Base-by-base conservation (phyloP, 2,797 vertebrate genomes). In the Acanthurus lineatus region DNA sequence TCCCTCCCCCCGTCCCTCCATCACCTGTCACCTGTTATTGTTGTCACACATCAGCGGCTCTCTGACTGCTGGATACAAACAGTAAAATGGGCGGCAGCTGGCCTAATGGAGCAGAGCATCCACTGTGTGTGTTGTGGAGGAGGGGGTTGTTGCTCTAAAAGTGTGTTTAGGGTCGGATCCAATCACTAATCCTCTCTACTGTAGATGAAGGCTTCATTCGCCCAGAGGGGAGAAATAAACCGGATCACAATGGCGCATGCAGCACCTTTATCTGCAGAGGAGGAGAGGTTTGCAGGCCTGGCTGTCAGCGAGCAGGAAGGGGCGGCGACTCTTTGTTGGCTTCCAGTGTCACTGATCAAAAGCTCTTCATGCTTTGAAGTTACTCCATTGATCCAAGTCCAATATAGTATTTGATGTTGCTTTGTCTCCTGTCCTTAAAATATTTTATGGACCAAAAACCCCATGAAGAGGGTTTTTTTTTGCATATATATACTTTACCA, bases 11-110 rank as follows among this genome's bases (percentile, higher is more conserved):
- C 54, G 22, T 45, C 44, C 25, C 25, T 25, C 81, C 48, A 9
- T 92, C 90, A 91, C 87, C 86, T 84, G 81, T 91, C 86, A 87
- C 87, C 91, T 88, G 88, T 85, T 76, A 22, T 20, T 81, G 64
- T 78, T 1, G 83, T 89, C 86, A 89, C 87, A 83, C 89, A 79
- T 74, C 86, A 89, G 51, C 77, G 77, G 59, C 63, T 68, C 25
- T 47, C 65, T 45, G 62, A 67, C 72, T 77, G 63, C 73, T 60
- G 71, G 52, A 54, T 51, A 28, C 58, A 69, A 67, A 77, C 60
- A 52, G 53, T 52, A 42, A 74, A 74, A 17, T 38, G 60, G 61
- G 58, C 17, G 22, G 72, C 89, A 91, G 82, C 90, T 90, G 88
- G 70, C 47, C 71, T 38, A 32, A 47, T 48, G 73, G 74, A 78